A percentile compares a stretch with the other conserved stretches of the same genome.
Evolutionary conservation across 1,140 invertebrate species (phyloP).

Genomic region (Frieseomelitta varia): DNA sequence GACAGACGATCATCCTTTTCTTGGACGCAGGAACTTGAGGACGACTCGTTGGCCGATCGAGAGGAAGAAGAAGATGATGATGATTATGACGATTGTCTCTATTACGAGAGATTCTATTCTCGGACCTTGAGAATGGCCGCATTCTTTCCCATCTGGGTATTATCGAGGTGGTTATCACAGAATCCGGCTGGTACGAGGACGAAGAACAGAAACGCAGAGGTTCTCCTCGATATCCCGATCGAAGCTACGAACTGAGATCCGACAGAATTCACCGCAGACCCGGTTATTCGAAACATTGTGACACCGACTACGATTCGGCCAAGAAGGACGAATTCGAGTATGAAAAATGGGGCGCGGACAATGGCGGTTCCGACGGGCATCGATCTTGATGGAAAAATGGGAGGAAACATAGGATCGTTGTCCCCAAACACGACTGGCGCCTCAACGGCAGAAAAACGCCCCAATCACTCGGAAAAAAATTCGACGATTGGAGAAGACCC

Average conservation of each 20-base stretch:
- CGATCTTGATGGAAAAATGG: slow-evolving; percentile 32
- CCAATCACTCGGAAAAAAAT: not conserved
- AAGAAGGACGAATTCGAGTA: slow-evolving; percentile 44
- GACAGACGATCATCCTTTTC: slow-evolving; percentile 41
- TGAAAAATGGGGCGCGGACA: slow-evolving; percentile 22
- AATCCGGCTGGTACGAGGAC: slow-evolving; percentile 37
- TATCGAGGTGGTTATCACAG: slow-evolving; percentile 25
- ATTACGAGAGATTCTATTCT: slow-evolving; percentile 48
- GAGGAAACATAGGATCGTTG: slow-evolving; percentile 12
- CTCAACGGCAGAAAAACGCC: slow-evolving; percentile 13
- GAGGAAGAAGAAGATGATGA: slow-evolving; percentile 28
- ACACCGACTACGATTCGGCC: slow-evolving; percentile 43
- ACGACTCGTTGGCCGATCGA: slow-evolving; percentile 28
- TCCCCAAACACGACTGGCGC: not conserved
- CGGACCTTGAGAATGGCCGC: slow-evolving; percentile 3
- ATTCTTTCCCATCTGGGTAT: slow-evolving; percentile 31
- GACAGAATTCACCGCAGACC: slow-evolving; percentile 16
- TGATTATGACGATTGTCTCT: slow-evolving; percentile 41
- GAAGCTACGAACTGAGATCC: not conserved
- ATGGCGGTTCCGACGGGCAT: not conserved
- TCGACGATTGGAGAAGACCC: slow-evolving; percentile 21
- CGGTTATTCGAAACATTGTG: slow-evolving; percentile 45
- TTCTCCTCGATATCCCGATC: slow-evolving; percentile 20
- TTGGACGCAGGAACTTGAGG: slow-evolving; percentile 50
- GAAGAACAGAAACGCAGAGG: slow-evolving; percentile 36